Percentiles rank a stretch among this genome's conserved stretches.
Evolutionary conservation across 2,888 invertebrate genomes (phyloP).

Genomic region (Tetranychus piercei): DNA sequence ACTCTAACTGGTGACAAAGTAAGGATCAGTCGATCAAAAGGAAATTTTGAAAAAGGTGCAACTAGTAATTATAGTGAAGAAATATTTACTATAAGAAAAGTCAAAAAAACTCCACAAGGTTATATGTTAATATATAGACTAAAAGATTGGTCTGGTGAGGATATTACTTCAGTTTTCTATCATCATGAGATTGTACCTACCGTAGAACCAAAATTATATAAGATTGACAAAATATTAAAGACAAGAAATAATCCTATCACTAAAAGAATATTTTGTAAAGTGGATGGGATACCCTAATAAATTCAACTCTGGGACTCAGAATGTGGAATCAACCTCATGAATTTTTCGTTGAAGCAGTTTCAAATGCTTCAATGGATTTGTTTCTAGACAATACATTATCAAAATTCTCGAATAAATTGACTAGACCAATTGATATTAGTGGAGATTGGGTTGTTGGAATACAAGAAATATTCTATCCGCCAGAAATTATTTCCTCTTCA

Average conservation of each 20-base stretch:
- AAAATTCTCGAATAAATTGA: not conserved
- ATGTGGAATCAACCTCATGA: not conserved
- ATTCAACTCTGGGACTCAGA: not conserved
- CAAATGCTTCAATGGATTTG: not conserved
- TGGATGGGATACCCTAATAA: not conserved
- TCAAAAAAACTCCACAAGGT: not conserved
- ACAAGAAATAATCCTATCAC: not conserved
- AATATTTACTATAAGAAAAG: not conserved
- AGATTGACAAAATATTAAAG: not conserved
- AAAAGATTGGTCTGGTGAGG: not conserved
- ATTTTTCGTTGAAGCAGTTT: not conserved
- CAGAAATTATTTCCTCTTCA: no score
- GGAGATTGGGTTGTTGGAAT: no score
- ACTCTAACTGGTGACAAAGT: not conserved
- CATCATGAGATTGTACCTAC: not conserved
- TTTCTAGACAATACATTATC: not conserved
- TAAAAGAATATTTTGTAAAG: not conserved
- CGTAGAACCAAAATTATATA: not conserved
- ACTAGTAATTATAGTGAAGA: not conserved
- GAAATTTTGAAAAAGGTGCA: not conserved
- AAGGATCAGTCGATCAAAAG: not conserved
- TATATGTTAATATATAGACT: not conserved
- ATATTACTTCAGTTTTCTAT: not conserved
- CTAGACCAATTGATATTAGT: not conserved
- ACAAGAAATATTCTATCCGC: no score